A percentile compares a stretch with the other conserved stretches of the same genome.
These are phyloP conservation scores for Diaprepes abbreviatus DNA, from an alignment of 2,888 invertebrate genomes.

Conservation along the genomic window DNA sequence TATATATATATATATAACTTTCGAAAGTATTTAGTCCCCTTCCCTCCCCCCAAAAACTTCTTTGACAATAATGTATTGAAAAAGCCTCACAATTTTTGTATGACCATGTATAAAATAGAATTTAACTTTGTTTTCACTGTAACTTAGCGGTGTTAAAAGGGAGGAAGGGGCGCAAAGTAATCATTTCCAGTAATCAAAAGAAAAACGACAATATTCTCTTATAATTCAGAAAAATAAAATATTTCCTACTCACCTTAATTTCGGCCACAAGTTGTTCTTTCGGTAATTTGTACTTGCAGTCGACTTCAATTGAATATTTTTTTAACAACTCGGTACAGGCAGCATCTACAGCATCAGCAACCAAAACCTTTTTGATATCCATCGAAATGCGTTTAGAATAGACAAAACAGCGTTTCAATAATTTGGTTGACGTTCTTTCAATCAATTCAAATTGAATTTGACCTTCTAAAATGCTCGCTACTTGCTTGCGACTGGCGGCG, in stretches of 20 bases:
- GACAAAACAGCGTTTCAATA: neutral
- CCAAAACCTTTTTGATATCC: conserved; percentile 83
- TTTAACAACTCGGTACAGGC: conserved; percentile 87
- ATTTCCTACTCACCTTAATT: conserved; percentile 84
- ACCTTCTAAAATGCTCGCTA: neutral
- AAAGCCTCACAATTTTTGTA: too few relatives aligned
- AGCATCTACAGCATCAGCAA: conserved; percentile 93
- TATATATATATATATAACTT: too few relatives aligned
- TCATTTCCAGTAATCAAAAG: too few relatives aligned
- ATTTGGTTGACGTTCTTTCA: neutral
- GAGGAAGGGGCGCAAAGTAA: too few relatives aligned
- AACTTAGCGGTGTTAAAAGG: too few relatives aligned
- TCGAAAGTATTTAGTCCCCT: too few relatives aligned
- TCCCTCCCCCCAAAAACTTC: too few relatives aligned
- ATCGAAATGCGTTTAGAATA: conserved; percentile 58
- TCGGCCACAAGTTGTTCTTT: conserved; percentile 85
- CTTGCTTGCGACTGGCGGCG: conserved; percentile 9
- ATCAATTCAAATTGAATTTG: conserved; percentile 17
- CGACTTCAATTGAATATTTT: conserved; percentile 83
- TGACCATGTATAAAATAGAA: too few relatives aligned
- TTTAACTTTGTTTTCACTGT: too few relatives aligned
- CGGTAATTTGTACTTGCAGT: conserved; percentile 82
- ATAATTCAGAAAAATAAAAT: too few relatives aligned
- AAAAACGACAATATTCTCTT: too few relatives aligned
- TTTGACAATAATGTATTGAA: too few relatives aligned